Conservation (phyloP, 2,113 vertebrate genomes). For the Ranitomeya imitator region DNA sequence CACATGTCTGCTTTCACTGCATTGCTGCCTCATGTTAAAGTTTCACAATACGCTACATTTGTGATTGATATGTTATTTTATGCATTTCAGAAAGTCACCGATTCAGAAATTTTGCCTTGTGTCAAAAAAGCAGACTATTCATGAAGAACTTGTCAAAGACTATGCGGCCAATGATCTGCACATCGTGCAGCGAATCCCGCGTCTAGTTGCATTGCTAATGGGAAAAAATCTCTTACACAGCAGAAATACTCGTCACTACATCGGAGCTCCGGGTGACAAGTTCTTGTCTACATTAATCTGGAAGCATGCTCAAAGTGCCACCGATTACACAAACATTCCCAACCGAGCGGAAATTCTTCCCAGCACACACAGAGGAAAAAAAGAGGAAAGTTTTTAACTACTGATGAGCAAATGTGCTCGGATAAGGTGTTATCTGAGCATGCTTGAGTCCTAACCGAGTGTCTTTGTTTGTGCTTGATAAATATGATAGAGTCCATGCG, state of each 20-base stretch:
- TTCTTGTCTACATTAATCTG: neutral
- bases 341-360: neutral
- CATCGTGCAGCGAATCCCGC: neutral
- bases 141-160: neutral
- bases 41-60: neutral
- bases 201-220: neutral
- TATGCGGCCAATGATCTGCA: neutral
- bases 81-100: neutral
- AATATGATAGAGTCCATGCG: no score
- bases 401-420: no score
- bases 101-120: neutral
- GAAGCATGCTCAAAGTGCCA: neutral
- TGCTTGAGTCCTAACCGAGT: no score
- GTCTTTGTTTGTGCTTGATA: no score
- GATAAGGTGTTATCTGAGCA: no score
- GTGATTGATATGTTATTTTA: conserved; percentile 7
- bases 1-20: neutral
- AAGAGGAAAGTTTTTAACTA: no score
- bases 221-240: neutral
- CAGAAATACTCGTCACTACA: neutral
- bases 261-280: neutral
- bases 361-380: neutral
- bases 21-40: neutral
- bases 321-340: neutral
- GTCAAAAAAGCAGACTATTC: neutral